A percentile compares a stretch with the other conserved stretches of the same genome.
phyloP scores from a whole-genome alignment of 2,113 vertebrate species.

The Silurus meridionalis region DNA sequence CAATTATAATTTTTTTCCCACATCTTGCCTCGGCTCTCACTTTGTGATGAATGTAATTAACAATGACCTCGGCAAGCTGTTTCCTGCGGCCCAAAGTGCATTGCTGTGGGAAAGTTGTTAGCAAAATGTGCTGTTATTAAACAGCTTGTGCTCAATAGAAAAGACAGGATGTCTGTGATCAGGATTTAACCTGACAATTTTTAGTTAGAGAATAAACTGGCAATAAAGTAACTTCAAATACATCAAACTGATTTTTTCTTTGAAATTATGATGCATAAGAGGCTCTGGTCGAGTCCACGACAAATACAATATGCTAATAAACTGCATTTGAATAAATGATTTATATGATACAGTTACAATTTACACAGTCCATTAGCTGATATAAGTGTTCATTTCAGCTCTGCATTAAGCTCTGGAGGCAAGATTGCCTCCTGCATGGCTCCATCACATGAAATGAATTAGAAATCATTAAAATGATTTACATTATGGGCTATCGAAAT shows the following conservation, averaged over 20 bases:
- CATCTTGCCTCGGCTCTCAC: conserved; percentile 32
- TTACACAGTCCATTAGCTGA: background rate
- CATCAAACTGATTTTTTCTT: background rate
- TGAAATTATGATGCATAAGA: background rate
- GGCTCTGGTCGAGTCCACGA: background rate
- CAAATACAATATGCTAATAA: background rate
- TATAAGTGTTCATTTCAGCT: background rate
- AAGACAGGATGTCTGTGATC: too few relatives aligned
- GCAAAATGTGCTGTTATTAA: background rate
- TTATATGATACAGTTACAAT: background rate
- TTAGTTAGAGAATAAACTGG: background rate
- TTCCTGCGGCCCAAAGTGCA: background rate
- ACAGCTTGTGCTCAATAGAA: background rate
- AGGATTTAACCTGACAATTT: background rate
- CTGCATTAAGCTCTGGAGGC: background rate
- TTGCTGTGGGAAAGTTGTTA: background rate
- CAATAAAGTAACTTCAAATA: background rate
- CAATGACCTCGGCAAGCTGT: conserved; percentile 10
- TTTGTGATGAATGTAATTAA: conserved; percentile 45
- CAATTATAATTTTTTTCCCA: conserved; percentile 35
- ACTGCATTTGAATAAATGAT: background rate
- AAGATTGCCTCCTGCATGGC: background rate
- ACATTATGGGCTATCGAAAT: background rate
- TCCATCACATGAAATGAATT: background rate
- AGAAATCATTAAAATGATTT: background rate